phyloP scores from a whole-genome alignment of 2,888 invertebrate species.

The Tetramorium bicarinatum region DNA sequence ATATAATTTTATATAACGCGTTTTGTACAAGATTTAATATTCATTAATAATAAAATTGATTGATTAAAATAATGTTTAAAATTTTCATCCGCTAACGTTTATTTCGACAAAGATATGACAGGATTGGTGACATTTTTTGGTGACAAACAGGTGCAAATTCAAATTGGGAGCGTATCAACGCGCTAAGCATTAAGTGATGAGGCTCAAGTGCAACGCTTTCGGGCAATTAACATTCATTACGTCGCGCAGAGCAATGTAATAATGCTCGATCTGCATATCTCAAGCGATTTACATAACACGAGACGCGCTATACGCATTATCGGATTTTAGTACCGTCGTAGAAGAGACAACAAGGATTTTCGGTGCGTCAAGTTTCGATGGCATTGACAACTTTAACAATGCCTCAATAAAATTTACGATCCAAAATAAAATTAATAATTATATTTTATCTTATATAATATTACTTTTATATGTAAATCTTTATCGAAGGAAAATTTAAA shows the following conservation, averaged over 20 bases:
- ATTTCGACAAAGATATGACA: neutral
- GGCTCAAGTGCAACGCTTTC: conserved; percentile 18
- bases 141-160: conserved; percentile 12
- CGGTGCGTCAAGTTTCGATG: neutral
- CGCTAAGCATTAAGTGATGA: conserved; percentile 12
- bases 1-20: neutral
- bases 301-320: conserved; percentile 8
- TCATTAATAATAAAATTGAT: neutral
- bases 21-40: neutral
- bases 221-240: conserved; percentile 42
- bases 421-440: neutral
- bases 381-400: neutral
- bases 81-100: neutral
- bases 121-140: no score
- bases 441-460: neutral
- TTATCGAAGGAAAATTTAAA: neutral
- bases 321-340: neutral
- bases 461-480: neutral
- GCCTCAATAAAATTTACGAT: neutral
- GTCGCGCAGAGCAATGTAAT: conserved; percentile 1
- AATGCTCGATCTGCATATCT: conserved; percentile 46
- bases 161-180: neutral
- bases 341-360: conserved; percentile 18
- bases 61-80: neutral
- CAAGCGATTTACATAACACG: conserved; percentile 36